Percentiles rank a stretch among this genome's conserved stretches.
Conservation (phyloP, 2,888 invertebrate species). For the Ophioninae sp. region DNA sequence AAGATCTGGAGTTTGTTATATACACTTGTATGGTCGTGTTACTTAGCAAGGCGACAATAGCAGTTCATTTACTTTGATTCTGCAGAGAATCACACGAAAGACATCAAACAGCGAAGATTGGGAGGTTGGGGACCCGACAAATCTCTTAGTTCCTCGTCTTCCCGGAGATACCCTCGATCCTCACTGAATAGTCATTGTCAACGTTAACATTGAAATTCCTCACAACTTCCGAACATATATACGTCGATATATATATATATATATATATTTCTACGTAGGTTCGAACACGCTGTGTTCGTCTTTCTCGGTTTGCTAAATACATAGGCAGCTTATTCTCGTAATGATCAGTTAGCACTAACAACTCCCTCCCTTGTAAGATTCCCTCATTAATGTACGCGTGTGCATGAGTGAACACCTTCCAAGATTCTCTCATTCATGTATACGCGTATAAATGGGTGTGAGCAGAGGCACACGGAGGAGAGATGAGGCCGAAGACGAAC, state of each 20-base stretch:
- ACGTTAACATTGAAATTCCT: slow-evolving; percentile 33
- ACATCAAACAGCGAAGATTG: slow-evolving; percentile 16
- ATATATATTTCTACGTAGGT: background rate
- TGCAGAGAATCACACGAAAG: background rate
- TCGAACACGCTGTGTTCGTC: background rate
- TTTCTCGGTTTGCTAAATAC: slow-evolving; percentile 68
- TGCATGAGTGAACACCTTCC: background rate
- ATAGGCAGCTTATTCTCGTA: slow-evolving; percentile 66
- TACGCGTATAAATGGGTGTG: background rate
- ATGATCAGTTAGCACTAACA: slow-evolving; percentile 70
- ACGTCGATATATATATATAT: slow-evolving; percentile 5
- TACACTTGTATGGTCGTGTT: background rate
- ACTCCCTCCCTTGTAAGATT: slow-evolving; percentile 31
- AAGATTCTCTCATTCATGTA: background rate
- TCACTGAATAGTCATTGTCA: slow-evolving; percentile 56
- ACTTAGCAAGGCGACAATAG: background rate
- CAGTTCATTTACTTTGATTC: slow-evolving; percentile 2
- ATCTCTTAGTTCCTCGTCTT: background rate
- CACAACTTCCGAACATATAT: background rate
- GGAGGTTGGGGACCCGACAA: slow-evolving; percentile 9
- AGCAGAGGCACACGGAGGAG: background rate
- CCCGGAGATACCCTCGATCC: slow-evolving; percentile 27
- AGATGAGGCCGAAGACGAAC: background rate
- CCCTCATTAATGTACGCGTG: background rate
- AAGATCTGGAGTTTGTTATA: background rate